phyloP scores from a whole-genome alignment of 2,797 vertebrate species.

The Oreochromis grahami region DNA sequence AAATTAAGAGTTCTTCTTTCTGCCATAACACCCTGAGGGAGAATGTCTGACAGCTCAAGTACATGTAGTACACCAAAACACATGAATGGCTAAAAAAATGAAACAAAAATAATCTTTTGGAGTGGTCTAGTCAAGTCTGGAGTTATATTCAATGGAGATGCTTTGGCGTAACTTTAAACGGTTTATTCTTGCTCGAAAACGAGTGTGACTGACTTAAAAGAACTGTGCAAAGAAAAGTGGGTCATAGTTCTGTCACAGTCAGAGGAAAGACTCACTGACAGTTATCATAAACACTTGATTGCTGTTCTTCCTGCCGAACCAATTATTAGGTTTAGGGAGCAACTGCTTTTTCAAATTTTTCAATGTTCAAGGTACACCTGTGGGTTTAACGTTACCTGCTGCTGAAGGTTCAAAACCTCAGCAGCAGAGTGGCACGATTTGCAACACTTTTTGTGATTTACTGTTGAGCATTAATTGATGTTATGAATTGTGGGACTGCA shows the following conservation, averaged over 20 bases:
- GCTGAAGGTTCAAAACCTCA: background rate
- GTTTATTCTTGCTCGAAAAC: background rate
- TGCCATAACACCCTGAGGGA: background rate
- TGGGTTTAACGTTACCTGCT: background rate
- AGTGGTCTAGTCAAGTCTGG: background rate
- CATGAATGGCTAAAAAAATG: background rate
- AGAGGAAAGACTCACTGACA: background rate
- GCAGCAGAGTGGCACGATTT: background rate
- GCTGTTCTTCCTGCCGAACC: background rate
- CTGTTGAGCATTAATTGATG: background rate
- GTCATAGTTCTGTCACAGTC: background rate
- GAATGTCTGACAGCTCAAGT: background rate
- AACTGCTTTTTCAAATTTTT: background rate
- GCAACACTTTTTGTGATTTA: background rate
- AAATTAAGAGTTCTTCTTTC: background rate
- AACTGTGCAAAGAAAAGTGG: background rate
- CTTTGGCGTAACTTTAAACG: background rate
- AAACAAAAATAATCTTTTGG: background rate
- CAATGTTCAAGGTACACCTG: background rate
- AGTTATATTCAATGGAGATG: background rate
- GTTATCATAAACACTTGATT: background rate
- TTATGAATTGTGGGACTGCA: background rate
- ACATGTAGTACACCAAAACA: background rate
- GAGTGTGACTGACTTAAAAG: background rate
- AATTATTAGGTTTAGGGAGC: background rate